Conservation (phyloP, 1,140 invertebrate species). For the Chrysomallon squamiferum region DNA sequence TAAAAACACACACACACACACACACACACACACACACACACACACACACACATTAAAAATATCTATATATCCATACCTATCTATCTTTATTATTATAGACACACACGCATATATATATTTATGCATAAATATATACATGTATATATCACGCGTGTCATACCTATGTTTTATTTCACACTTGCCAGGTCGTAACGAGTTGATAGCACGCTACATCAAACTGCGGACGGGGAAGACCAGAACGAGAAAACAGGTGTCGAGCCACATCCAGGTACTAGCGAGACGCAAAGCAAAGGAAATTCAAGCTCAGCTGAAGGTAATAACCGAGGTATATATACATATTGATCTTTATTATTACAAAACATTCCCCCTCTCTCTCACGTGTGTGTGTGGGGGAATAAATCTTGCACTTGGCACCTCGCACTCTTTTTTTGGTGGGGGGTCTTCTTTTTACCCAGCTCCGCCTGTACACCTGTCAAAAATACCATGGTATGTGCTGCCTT, state of each 20-base stretch:
- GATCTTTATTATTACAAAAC: neutral
- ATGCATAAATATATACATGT: neutral
- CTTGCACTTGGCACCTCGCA: neutral
- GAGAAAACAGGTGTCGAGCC: constrained; percentile 98
- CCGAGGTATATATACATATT: constrained; percentile 1
- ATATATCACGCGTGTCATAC: neutral
- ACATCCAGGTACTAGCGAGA: constrained; percentile 98
- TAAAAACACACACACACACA: constrained; percentile 6
- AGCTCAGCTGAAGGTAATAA: constrained; percentile 83
- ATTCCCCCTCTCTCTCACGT: neutral
- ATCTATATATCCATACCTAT: neutral
- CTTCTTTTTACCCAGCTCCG: too few relatives aligned
- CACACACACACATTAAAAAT: neutral
- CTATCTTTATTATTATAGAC: neutral
- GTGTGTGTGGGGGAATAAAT: neutral
- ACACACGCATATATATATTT: neutral
- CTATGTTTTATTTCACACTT: too few relatives aligned
- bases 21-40: constrained; percentile 12
- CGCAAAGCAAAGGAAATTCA: constrained; percentile 96
- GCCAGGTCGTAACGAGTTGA: constrained; percentile 96
- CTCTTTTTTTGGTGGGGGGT: neutral
- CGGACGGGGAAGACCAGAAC: constrained; percentile 98
- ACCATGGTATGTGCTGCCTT: too few relatives aligned
- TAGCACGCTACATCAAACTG: constrained; percentile 98
- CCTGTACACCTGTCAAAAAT: too few relatives aligned